phyloP scores from a whole-genome alignment of 2,888 invertebrate species.

The Ceraclea dissimilis region DNA sequence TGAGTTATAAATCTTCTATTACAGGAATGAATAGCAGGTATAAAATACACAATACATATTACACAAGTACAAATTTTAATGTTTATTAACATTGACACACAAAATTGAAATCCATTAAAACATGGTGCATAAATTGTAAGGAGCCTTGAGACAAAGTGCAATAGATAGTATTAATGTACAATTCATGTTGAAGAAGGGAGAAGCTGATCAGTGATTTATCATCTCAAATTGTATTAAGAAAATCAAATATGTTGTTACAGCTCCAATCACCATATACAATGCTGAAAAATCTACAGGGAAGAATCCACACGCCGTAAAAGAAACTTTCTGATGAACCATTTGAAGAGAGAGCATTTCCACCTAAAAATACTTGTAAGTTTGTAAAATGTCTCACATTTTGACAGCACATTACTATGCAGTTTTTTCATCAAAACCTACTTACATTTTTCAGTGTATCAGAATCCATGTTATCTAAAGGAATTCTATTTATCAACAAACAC shows the following conservation, averaged over 20 bases:
- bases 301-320: slow-evolving; percentile 24
- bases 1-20: too few species aligned
- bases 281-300: slow-evolving; percentile 22
- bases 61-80: too few species aligned
- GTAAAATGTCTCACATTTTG: neutral
- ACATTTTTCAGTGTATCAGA: slow-evolving; percentile 17
- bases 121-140: too few species aligned
- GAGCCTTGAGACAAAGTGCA: too few species aligned
- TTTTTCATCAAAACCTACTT: slow-evolving; percentile 7
- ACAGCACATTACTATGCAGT: neutral
- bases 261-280: slow-evolving; percentile 22
- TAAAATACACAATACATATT: too few species aligned
- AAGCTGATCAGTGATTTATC: too few species aligned
- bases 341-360: slow-evolving; percentile 24
- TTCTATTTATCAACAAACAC: slow-evolving; percentile 14
- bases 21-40: too few species aligned
- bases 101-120: too few species aligned
- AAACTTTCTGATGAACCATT: slow-evolving; percentile 22
- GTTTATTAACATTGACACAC: too few species aligned
- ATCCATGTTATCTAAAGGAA: slow-evolving; percentile 15
- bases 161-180: too few species aligned
- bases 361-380: slow-evolving; percentile 5
- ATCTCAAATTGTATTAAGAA: slow-evolving; percentile 24
- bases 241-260: slow-evolving; percentile 23
- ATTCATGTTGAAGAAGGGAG: too few species aligned